A percentile compares a stretch with the other conserved stretches of the same genome.
phyloP scores from a whole-genome alignment of 1,140 invertebrate genomes.

The Camponotus pennsylvanicus region DNA sequence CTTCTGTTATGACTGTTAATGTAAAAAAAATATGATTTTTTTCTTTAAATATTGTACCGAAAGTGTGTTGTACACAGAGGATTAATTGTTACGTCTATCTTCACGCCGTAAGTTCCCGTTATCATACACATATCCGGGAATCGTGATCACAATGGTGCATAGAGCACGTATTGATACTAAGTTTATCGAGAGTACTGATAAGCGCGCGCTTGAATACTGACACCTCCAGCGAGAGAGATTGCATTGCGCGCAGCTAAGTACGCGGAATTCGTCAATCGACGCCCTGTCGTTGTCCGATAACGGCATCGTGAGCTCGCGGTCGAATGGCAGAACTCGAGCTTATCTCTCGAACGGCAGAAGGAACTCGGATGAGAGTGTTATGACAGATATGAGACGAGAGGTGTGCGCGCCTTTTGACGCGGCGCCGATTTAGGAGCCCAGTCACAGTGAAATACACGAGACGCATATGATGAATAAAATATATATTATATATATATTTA shows the following conservation, averaged over 20 bases:
- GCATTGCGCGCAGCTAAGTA: slow-evolving; percentile 57
- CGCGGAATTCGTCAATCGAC: slow-evolving; percentile 61
- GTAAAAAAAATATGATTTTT: slow-evolving; percentile 11
- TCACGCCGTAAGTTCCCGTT: slow-evolving; percentile 4
- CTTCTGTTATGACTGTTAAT: too few relatives aligned
- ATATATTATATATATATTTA: slow-evolving; percentile 11
- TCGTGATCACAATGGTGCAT: slow-evolving; percentile 51
- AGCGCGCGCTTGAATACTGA: slow-evolving; percentile 44
- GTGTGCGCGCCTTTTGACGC: slow-evolving; percentile 38
- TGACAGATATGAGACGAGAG: slow-evolving; percentile 72
- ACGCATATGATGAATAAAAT: neutral
- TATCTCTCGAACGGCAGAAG: slow-evolving; percentile 60
- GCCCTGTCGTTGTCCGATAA: slow-evolving; percentile 55
- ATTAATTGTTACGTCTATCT: slow-evolving; percentile 6
- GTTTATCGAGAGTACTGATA: slow-evolving; percentile 52
- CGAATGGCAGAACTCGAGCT: slow-evolving; percentile 61
- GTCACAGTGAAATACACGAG: slow-evolving; percentile 35
- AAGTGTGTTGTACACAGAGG: neutral
- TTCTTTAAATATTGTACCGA: neutral
- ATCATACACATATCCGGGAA: slow-evolving; percentile 32
- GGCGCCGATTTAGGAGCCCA: neutral
- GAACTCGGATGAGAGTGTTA: slow-evolving; percentile 73
- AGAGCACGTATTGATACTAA: slow-evolving; percentile 54
- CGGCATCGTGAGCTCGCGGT: slow-evolving; percentile 52
- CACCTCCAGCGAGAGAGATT: slow-evolving; percentile 59